Evolutionary conservation across 2,888 invertebrate species (phyloP).

Genomic region (Carpatolechia fugitivella): DNA sequence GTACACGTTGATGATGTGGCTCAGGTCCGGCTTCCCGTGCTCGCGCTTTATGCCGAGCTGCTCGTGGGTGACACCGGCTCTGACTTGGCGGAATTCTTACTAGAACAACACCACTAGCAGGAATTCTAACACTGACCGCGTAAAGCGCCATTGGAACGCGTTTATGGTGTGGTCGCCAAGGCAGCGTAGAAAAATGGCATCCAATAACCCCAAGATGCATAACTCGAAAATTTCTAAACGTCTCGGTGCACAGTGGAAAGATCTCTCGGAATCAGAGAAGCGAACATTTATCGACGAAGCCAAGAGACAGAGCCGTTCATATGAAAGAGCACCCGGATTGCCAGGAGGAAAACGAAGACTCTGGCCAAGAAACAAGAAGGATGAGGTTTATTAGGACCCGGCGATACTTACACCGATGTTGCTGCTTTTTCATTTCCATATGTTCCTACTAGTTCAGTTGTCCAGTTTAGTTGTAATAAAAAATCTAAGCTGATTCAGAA

Average conservation of each 20-base stretch:
- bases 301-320: slow-evolving; percentile 96
- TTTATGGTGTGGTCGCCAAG: slow-evolving; percentile 99
- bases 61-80: too few relatives aligned
- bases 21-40: slow-evolving; percentile 82
- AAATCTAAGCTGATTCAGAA: too few relatives aligned
- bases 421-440: too few relatives aligned
- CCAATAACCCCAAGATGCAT: slow-evolving; percentile 99
- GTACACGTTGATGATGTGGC: slow-evolving; percentile 84
- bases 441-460: too few relatives aligned
- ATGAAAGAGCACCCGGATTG: slow-evolving; percentile 99
- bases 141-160: slow-evolving; percentile 99
- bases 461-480: too few relatives aligned
- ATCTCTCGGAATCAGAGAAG: slow-evolving; percentile 96
- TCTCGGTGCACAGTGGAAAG: slow-evolving; percentile 98
- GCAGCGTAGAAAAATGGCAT: slow-evolving; percentile 98
- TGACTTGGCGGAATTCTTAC: too few relatives aligned
- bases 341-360: slow-evolving; percentile 97
- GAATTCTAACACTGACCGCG: slow-evolving; percentile 90
- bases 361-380: slow-evolving; percentile 91
- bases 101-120: slow-evolving; percentile 88
- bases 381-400: slow-evolving; percentile 80
- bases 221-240: slow-evolving; percentile 99
- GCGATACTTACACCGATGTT: too few relatives aligned
- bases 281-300: slow-evolving; percentile 99
- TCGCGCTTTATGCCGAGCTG: slow-evolving; percentile 83